These are phyloP conservation scores for Halesus radiatus DNA, from an alignment of 1,140 invertebrate genomes.

Conservation along the genomic window DNA sequence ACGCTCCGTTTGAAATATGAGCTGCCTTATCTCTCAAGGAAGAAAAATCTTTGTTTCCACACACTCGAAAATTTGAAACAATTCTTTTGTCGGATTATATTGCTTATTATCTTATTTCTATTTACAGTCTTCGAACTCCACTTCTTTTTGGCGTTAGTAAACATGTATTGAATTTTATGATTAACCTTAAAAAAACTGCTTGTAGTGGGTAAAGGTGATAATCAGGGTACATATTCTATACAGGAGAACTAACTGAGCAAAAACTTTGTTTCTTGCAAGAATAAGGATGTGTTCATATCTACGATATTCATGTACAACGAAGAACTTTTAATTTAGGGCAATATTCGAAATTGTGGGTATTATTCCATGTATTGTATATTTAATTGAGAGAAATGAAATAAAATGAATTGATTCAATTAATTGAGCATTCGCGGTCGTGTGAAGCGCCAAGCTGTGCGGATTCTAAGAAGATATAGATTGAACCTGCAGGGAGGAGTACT, in stretches of 20 bases:
- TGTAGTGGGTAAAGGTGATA: too few species aligned
- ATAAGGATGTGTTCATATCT: too few species aligned
- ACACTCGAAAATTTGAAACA: background rate
- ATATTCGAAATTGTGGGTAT: too few species aligned
- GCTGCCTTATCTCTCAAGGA: slow-evolving; percentile 1
- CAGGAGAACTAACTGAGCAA: too few species aligned
- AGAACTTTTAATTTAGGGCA: too few species aligned
- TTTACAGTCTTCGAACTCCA: too few species aligned
- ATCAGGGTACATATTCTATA: too few species aligned
- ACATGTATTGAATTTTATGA: too few species aligned
- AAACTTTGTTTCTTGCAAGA: too few species aligned
- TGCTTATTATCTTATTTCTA: background rate
- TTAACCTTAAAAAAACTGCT: too few species aligned
- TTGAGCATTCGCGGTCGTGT: background rate
- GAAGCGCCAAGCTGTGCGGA: slow-evolving; percentile 24
- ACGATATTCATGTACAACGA: too few species aligned
- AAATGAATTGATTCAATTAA: slow-evolving; percentile 37
- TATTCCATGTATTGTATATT: background rate
- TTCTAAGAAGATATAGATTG: slow-evolving; percentile 1
- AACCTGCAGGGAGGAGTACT: background rate
- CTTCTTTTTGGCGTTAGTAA: too few species aligned
- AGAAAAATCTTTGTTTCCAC: slow-evolving; percentile 19
- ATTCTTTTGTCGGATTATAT: background rate
- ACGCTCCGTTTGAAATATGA: slow-evolving; percentile 13
- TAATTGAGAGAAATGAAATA: slow-evolving; percentile 11